Evolutionary conservation across 2,888 invertebrate genomes (phyloP).

Genomic region (Cantharis nigra): DNA sequence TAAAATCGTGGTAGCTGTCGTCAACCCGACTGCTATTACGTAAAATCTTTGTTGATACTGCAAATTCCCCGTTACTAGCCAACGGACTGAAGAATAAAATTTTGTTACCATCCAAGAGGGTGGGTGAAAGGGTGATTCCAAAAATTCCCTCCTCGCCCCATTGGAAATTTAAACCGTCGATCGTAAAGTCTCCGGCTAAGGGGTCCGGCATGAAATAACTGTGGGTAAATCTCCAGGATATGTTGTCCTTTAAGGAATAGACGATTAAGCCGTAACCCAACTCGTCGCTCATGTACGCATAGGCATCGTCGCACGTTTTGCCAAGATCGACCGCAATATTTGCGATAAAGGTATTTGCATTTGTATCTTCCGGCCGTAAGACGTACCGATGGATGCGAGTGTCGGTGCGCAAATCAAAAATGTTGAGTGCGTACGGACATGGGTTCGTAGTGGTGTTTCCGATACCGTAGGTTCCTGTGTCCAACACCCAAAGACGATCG

Average conservation of each 20-base stretch:
- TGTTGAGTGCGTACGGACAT: conserved; percentile 78
- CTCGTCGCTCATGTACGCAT: conserved; percentile 81
- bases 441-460: conserved; percentile 75
- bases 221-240: conserved; percentile 79
- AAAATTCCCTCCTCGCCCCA: conserved; percentile 84
- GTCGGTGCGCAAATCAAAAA: conserved; percentile 77
- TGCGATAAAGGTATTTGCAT: conserved; percentile 80
- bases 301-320: conserved; percentile 73
- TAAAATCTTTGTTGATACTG: conserved; percentile 75
- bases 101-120: conserved; percentile 68
- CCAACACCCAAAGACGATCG: conserved; percentile 81
- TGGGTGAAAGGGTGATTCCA: conserved; percentile 67
- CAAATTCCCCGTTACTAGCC: conserved; percentile 77
- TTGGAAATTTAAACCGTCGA: conserved; percentile 81
- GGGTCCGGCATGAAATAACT: conserved; percentile 84
- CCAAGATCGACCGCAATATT: conserved; percentile 83
- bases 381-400: conserved; percentile 69
- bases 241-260: conserved; percentile 77
- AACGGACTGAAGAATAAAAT: conserved; percentile 79
- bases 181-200: conserved; percentile 75
- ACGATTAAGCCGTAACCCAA: conserved; percentile 80
- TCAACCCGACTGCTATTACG: conserved; percentile 69
- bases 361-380: conserved; percentile 73
- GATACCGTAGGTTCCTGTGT: conserved; percentile 82
- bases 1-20: conserved; percentile 74